Evolutionary conservation across 2,113 vertebrate species (phyloP).

Genomic region (Cryptotis parvus): DNA sequence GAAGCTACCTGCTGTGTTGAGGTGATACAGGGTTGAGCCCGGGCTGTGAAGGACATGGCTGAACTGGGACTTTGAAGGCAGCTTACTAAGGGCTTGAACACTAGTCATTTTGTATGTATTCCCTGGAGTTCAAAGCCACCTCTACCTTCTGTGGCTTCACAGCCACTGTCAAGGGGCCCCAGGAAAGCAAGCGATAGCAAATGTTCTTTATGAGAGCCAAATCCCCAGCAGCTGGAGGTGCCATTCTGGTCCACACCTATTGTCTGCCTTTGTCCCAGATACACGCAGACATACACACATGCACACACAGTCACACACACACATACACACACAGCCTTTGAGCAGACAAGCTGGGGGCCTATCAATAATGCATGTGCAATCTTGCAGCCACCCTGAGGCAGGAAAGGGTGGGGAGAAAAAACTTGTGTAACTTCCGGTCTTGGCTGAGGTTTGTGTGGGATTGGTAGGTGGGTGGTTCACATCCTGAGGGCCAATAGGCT

Average conservation of each 20-base stretch:
- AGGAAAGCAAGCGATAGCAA: slow-evolving; percentile 80
- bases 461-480: neutral
- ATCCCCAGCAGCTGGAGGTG: slow-evolving; percentile 84
- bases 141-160: slow-evolving; percentile 72
- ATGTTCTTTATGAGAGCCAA: slow-evolving; percentile 86
- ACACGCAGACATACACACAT: neutral
- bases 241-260: slow-evolving; percentile 84
- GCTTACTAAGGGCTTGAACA: slow-evolving; percentile 81
- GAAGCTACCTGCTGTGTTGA: slow-evolving; percentile 71
- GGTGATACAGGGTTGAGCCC: slow-evolving; percentile 81
- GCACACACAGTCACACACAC: slow-evolving; percentile 70
- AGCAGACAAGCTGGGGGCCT: slow-evolving; percentile 86
- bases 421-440: slow-evolving; percentile 65
- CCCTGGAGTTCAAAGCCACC: slow-evolving; percentile 82
- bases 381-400: slow-evolving; percentile 85
- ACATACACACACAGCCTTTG: slow-evolving; percentile 65
- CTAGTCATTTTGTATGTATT: slow-evolving; percentile 81
- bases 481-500: fast-evolving
- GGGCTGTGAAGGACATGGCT: slow-evolving; percentile 85
- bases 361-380: slow-evolving; percentile 91
- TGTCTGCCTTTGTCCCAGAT: slow-evolving; percentile 67
- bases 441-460: slow-evolving; percentile 66
- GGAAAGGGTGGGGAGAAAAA: slow-evolving; percentile 71
- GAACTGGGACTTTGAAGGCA: slow-evolving; percentile 85
- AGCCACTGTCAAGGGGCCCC: slow-evolving; percentile 84